Base-by-base conservation (phyloP, 2,797 vertebrate genomes). In the Scolopax rusticola region DNA sequence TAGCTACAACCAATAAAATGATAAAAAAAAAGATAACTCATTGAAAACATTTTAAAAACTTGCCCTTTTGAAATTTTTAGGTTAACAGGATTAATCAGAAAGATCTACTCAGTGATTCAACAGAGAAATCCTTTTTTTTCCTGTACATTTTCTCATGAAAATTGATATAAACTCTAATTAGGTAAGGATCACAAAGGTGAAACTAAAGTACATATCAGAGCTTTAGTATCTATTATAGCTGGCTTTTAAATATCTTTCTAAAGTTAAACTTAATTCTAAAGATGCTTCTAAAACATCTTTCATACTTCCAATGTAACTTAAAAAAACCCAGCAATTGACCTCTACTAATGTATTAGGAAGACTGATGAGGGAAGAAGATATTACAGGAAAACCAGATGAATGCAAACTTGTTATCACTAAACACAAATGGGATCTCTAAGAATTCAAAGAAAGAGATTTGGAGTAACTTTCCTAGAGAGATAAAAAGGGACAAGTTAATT, bases 321-420 rank as follows among this genome's bases (percentile, higher is more conserved):
- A 56, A 74, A 74, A 65, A 40, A 0, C 0, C 0, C 7, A 83
- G 15, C 3, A 59, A 81, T 47, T 78, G 24, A 64, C 3, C 2
- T 80, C 25, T 65, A 12, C 25, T 12, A 69, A 32, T 43, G 9
- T 24, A n/a, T 17, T 13, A 81, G 48, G 19, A 86, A 67, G 30
- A 63, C 2, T 13, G 7, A 57, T 20, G 19, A 80, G 12, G 17
- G 43, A 19, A 80, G 51, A 4, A 13, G n/a, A 51, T 23, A 36
- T 2, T 30, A 6, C 8, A 74, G 13, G 32, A 83, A 89, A 83
- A 80, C 9, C 8, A 93, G 75, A 61, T 27, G 20, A 68, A 2
- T 73, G 16, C 5, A 60, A 64, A 73, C 8, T 9, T 45, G 1
- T 68, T 32, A 73, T 20, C 23, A 83, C 10, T 45, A 76, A 69